Conservation (phyloP, 1,140 invertebrate species). For the Pseudobourletiella spinata region DNA sequence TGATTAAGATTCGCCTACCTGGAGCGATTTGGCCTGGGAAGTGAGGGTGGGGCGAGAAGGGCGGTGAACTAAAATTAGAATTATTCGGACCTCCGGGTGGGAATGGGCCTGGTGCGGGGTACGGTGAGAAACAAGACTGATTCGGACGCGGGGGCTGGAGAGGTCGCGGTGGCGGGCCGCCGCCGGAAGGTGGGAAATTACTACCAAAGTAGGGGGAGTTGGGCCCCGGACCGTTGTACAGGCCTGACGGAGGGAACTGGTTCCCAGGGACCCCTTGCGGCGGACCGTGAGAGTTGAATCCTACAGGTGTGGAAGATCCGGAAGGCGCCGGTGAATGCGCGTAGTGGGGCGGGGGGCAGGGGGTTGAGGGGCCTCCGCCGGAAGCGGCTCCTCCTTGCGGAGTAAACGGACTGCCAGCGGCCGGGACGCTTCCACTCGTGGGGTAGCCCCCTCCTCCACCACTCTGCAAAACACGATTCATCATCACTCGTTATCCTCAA, state of each 20-base stretch:
- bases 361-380: conserved; percentile 51
- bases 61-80: conserved; percentile 29
- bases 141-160: conserved; percentile 27
- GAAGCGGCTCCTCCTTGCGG: conserved; percentile 52
- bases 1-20: too few relatives aligned
- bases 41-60: conserved; percentile 25
- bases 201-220: conserved; percentile 43
- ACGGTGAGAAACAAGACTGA: conserved; percentile 29
- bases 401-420: conserved; percentile 35
- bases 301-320: conserved; percentile 57
- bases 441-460: conserved; percentile 32
- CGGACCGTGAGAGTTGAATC: conserved; percentile 34
- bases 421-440: conserved; percentile 32
- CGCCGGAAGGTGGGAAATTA: conserved; percentile 44
- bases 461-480: conserved; percentile 20
- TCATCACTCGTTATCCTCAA: background rate
- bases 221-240: conserved; percentile 32
- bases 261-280: conserved; percentile 25
- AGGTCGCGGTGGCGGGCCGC: conserved; percentile 47
- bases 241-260: conserved; percentile 32
- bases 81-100: conserved; percentile 30
- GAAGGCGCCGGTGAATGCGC: conserved; percentile 63
- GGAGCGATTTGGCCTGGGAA: conserved; percentile 29
- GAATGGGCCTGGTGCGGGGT: conserved; percentile 26
- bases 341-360: conserved; percentile 50